phyloP scores from a whole-genome alignment of 2,797 vertebrate species.

The Craterocephalus amniculus region DNA sequence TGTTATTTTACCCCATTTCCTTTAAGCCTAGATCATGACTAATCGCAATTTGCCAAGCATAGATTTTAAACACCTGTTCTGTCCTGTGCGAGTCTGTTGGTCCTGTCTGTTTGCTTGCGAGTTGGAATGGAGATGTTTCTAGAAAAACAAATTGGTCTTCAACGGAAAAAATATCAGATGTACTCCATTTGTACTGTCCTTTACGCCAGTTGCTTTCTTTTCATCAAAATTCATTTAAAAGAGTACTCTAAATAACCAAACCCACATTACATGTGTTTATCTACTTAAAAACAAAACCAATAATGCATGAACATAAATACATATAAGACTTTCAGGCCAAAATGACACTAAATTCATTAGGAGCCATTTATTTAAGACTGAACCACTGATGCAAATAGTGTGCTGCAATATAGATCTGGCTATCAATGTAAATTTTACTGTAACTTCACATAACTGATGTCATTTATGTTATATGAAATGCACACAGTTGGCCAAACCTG shows the following conservation, averaged over 20 bases:
- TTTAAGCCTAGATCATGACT: conserved; percentile 81
- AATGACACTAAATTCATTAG: conserved; percentile 76
- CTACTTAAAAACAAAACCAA: conserved; percentile 69
- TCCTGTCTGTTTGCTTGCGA: conserved; percentile 55
- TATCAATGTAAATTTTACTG: conserved; percentile 57
- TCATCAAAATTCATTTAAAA: conserved; percentile 64
- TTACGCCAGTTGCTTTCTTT: conserved; percentile 54
- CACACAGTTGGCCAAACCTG: conserved; percentile 60
- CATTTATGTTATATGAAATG: conserved; percentile 47
- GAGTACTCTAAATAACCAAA: conserved; percentile 70
- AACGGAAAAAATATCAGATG: conserved; percentile 64
- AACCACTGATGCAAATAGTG: conserved; percentile 63
- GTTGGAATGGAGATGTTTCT: conserved; percentile 71
- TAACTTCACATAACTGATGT: conserved; percentile 79
- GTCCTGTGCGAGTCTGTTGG: conserved; percentile 67
- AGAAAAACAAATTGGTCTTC: conserved; percentile 55
- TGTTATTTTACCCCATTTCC: conserved; percentile 83
- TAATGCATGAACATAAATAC: conserved; percentile 82
- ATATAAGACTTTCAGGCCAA: conserved; percentile 79
- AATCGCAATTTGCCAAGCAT: conserved; percentile 81
- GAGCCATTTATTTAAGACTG: conserved; percentile 73
- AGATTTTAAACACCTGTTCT: conserved; percentile 79
- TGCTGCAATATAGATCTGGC: conserved; percentile 52
- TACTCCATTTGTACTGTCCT: conserved; percentile 38
- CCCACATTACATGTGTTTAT: conserved; percentile 76